Evolutionary conservation across 1,140 invertebrate species (phyloP).

Genomic region (Thaumatotibia leucotreta): DNA sequence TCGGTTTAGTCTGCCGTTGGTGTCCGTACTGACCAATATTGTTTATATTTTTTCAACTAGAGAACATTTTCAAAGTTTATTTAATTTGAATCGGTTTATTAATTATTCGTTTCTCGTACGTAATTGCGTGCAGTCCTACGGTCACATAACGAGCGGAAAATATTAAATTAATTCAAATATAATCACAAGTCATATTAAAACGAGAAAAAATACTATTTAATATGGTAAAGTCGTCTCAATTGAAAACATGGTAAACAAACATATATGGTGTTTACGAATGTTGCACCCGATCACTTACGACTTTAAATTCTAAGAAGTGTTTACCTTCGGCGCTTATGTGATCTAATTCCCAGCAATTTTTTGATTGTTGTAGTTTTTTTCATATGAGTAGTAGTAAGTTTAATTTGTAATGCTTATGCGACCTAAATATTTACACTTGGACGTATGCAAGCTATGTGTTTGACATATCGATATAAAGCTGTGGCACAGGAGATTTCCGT

Average conservation of each 20-base stretch:
- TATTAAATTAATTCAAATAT: not conserved
- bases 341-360: slow-evolving; percentile 14
- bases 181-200: not conserved
- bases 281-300: not conserved
- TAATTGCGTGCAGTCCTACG: not conserved
- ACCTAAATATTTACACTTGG: slow-evolving; percentile 14
- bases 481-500: not conserved
- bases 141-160: not conserved
- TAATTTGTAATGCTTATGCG: slow-evolving; percentile 12
- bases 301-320: not conserved
- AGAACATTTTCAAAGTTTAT: not conserved
- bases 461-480: slow-evolving; percentile 8
- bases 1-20: not conserved
- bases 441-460: not conserved
- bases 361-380: slow-evolving; percentile 14
- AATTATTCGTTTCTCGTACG: not conserved
- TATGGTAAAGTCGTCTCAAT: slow-evolving; percentile 4
- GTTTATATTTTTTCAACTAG: not conserved
- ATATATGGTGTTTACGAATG: not conserved
- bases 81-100: not conserved
- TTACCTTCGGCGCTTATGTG: slow-evolving; percentile 2
- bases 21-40: not conserved
- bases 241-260: not conserved
- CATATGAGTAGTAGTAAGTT: not conserved
- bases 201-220: slow-evolving; percentile 10